phyloP scores from a whole-genome alignment of 2,113 vertebrate genomes.

The Ceyx margarethae region DNA sequence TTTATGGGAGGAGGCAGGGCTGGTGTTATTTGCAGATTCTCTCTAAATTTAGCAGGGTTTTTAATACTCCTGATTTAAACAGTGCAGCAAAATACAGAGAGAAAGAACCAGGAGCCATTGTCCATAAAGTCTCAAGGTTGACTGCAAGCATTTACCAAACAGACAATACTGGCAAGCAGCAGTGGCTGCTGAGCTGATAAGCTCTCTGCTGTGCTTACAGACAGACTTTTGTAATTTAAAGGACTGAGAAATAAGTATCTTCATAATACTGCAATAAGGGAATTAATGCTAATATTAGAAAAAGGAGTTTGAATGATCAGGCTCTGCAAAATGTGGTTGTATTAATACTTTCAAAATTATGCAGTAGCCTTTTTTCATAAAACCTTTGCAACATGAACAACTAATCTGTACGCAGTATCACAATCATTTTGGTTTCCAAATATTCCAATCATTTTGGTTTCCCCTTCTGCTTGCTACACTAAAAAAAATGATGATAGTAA shows the following conservation, averaged over 20 bases:
- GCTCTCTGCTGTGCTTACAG: not conserved
- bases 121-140: not conserved
- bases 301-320: not conserved
- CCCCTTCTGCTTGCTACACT: not conserved
- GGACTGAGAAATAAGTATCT: slow-evolving; percentile 6
- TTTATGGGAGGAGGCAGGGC: not conserved
- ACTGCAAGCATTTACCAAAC: not conserved
- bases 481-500: not conserved
- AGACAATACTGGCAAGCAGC: not conserved
- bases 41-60: not conserved
- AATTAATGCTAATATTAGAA: slow-evolving; percentile 16
- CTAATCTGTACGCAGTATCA: not conserved
- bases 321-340: not conserved
- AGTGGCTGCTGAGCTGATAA: not conserved
- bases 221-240: not conserved
- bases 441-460: not conserved
- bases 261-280: not conserved
- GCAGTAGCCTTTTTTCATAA: not conserved
- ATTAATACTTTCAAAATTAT: not conserved
- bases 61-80: not conserved
- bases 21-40: not conserved
- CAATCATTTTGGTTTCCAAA: not conserved
- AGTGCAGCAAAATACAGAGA: not conserved
- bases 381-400: not conserved
- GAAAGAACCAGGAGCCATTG: not conserved